Percentiles rank a stretch among this genome's conserved stretches.
Conservation (phyloP, 2,888 invertebrate genomes). For the Caenorhabditis panamensis region DNA sequence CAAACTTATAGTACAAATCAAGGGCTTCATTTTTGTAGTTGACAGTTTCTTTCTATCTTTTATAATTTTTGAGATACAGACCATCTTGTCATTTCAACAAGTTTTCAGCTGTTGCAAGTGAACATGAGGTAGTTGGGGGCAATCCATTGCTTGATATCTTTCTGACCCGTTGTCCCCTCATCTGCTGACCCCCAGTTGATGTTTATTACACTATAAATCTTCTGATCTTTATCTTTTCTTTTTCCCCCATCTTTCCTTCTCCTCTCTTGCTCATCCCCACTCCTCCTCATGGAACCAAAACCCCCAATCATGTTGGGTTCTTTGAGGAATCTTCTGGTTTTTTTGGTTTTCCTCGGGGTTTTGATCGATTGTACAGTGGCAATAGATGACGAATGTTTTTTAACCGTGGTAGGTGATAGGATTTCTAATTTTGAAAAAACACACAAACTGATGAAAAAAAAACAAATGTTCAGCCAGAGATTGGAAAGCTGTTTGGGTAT, state of each 20-base stretch:
- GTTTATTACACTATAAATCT: not conserved
- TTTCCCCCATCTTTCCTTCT: not conserved
- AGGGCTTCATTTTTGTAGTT: no score
- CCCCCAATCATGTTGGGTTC: no score
- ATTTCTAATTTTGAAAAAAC: not conserved
- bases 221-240: not conserved
- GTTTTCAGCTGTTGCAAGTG: no score
- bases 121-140: no score
- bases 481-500: constrained; percentile 83
- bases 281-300: not conserved
- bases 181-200: not conserved
- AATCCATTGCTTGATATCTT: no score
- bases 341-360: not conserved
- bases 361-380: not conserved
- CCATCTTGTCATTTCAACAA: no score
- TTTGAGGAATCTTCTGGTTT: not conserved
- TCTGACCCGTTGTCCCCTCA: not conserved
- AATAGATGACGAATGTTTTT: constrained; percentile 11
- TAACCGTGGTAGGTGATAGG: constrained; percentile 27
- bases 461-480: constrained; percentile 79
- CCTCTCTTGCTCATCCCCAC: not conserved
- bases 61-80: no score
- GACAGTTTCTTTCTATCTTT: no score
- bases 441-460: no score
- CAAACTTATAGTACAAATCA: no score